These are phyloP conservation scores for Bryconaethiops microstoma DNA, from an alignment of 2,797 vertebrate species.

Conservation along the genomic window DNA sequence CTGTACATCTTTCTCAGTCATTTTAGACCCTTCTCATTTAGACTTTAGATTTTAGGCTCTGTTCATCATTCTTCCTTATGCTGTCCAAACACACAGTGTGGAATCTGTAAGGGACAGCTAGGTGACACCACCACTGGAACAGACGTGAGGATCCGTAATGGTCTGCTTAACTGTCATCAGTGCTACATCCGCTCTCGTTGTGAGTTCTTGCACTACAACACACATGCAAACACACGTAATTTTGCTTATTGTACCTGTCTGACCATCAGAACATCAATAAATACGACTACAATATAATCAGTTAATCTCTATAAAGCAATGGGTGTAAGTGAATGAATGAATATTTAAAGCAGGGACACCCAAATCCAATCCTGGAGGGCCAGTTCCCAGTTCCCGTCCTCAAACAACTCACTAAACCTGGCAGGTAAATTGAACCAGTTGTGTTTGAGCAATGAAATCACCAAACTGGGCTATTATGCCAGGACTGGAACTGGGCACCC, in stretches of 20 bases:
- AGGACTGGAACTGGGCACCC: too few relatives aligned
- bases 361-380: too few relatives aligned
- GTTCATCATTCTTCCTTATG: not conserved
- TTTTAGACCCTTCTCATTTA: too few relatives aligned
- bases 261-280: not conserved
- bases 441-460: too few relatives aligned
- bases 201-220: conserved; percentile 73
- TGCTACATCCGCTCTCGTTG: conserved; percentile 96
- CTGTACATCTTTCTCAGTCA: too few relatives aligned
- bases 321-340: not conserved
- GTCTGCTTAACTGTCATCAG: conserved; percentile 95
- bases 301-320: not conserved
- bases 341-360: not conserved
- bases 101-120: conserved; percentile 93
- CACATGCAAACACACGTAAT: not conserved
- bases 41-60: not conserved
- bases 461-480: too few relatives aligned
- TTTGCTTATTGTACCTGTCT: not conserved
- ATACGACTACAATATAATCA: not conserved
- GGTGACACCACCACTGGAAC: conserved; percentile 93
- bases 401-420: too few relatives aligned
- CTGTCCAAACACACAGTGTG: conserved; percentile 80
- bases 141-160: conserved; percentile 94
- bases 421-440: too few relatives aligned
- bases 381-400: too few relatives aligned